Percentiles rank a stretch among this genome's conserved stretches.
These are phyloP conservation scores for Piaya cayana DNA, from an alignment of 2,113 vertebrate genomes.

Conservation along the genomic window DNA sequence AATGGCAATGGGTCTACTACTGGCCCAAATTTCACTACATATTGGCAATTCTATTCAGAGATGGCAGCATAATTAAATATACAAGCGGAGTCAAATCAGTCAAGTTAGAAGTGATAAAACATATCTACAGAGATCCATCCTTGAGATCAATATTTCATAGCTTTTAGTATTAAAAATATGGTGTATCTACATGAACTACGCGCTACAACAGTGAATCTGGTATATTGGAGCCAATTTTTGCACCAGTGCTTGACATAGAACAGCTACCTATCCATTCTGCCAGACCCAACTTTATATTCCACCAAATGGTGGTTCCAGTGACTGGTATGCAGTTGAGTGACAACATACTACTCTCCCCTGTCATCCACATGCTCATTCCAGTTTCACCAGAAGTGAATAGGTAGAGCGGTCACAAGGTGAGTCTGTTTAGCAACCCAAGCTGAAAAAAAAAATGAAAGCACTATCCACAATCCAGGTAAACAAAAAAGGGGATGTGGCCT, in stretches of 20 bases:
- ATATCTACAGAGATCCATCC: neutral
- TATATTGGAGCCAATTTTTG: neutral
- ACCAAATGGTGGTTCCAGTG: neutral
- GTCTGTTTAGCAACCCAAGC: neutral
- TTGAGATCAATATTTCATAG: neutral
- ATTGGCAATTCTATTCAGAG: neutral
- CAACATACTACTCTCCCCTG: fast-evolving
- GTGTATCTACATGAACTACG: neutral
- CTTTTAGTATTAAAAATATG: neutral
- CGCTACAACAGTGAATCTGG: neutral
- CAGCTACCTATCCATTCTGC: neutral
- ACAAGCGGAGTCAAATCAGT: neutral
- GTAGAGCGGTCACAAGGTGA: neutral
- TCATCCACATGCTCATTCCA: neutral
- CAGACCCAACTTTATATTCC: neutral
- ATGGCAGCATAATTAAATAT: neutral
- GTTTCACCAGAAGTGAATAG: neutral
- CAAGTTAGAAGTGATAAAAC: neutral
- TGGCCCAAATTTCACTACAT: neutral
- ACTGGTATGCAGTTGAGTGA: neutral
- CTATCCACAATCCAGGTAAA: neutral
- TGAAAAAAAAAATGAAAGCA: neutral
- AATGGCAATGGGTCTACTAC: neutral
- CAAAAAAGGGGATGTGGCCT: neutral
- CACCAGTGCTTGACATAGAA: neutral